Conservation (phyloP, 64 coral and sea anemone species). For the Montipora sp. region DNA sequence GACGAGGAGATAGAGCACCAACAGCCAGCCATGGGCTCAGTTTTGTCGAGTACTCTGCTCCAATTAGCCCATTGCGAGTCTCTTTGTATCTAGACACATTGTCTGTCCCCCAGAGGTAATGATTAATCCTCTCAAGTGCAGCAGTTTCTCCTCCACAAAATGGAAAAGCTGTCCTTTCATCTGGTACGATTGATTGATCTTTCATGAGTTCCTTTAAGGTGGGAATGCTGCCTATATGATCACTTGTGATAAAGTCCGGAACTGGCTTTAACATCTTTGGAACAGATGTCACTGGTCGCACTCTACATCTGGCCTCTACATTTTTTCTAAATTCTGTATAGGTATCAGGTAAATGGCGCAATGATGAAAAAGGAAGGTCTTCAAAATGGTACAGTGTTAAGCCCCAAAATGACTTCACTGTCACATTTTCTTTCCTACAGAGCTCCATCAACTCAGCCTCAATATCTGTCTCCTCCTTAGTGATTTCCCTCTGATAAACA, state of each 20-base stretch:
- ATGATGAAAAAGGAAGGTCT: constrained; percentile 55
- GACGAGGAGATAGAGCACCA: constrained; percentile 54
- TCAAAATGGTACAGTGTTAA: constrained; percentile 66
- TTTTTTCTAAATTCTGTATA: constrained; percentile 71
- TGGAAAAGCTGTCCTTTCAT: constrained; percentile 59
- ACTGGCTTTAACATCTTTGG: constrained; percentile 43
- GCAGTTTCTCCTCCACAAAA: constrained; percentile 67
- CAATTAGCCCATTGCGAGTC: constrained; percentile 67
- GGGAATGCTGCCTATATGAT: constrained; percentile 32
- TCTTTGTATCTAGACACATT: constrained; percentile 68
- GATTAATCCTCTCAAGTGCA: constrained; percentile 27
- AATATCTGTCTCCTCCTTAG: constrained; percentile 68
- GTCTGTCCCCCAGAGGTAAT: constrained; percentile 60
- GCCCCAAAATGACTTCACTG: constrained; percentile 58
- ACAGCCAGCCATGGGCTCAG: constrained; percentile 62
- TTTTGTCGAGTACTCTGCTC: constrained; percentile 68
- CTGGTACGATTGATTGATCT: constrained; percentile 6
- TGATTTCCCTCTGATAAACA: constrained; percentile 60
- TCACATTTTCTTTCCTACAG: constrained; percentile 11
- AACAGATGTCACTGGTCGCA: constrained; percentile 12
- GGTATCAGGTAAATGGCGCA: constrained; percentile 36
- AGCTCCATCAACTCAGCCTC: constrained; percentile 43
- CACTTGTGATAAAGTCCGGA: constrained; percentile 15
- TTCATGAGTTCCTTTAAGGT: constrained; percentile 45
- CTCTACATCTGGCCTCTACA: constrained; percentile 49